Evolutionary conservation across 2,888 invertebrate genomes (phyloP), one percentile per base, ranked within the genome.

Genomic region (Drosophila percnosoma): DNA sequence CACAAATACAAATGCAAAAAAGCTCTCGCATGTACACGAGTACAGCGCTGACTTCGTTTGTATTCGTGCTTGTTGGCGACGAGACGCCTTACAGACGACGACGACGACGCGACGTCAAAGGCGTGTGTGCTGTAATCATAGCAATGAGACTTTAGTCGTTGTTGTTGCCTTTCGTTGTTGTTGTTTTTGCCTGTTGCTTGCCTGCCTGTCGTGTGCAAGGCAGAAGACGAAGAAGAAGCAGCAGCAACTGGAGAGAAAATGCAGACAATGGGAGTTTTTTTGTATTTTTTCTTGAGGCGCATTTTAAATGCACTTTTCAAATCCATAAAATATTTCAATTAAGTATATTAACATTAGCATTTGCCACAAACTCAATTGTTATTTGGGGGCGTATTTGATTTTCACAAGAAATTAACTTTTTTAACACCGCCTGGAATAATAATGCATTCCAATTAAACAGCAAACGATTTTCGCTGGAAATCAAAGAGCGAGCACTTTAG

Each of bases 1-100:
- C 31, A 60, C 18, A 54, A 73, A 62, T 45, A 65, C 61, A 65
- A 61, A 54, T 83, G 84, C 74, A 70, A 70, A 90, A 45, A 82
- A 66, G 49, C 68, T 58, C 80, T 70, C 74, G 54, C 52, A 40
- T 51, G 21, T 31, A 45, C 33, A 42, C 33, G 54, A 53, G 31
- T 64, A 10, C 53, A 58, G 15, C 15, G 21, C 15, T 68, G 27
- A 18, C 11, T 73, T 48, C 45, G 15, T 63, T 53, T 62, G 64
- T 75, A 55, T 68, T 58, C 51, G 68, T 57, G 69, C 65, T 74
- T 69, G 73, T 73, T 69, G 77, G 64, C 48, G 74, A 78, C 73
- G 75, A 82, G 89, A 89, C 84, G 81, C 68, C 64, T 75, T 69
- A 71, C 75, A 90, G 89, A 80, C 83, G 79, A 45, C 45, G 45